A percentile compares a stretch with the other conserved stretches of the same genome.
Evolutionary conservation across 1,140 invertebrate genomes (phyloP).

Genomic region (Ooceraea biroi): DNA sequence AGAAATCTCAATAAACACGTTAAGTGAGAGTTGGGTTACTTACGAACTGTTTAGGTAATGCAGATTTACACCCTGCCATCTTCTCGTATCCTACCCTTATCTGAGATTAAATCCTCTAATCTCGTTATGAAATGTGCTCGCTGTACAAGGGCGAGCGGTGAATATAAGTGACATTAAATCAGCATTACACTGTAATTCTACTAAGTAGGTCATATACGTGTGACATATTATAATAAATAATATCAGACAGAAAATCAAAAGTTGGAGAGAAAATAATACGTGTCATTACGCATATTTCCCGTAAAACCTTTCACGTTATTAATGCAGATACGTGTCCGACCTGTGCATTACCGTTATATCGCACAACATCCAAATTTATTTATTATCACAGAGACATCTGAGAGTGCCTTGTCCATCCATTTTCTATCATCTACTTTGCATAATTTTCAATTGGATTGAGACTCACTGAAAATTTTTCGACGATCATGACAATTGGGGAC

Average conservation of each 20-base stretch:
- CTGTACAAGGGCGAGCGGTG: constrained; percentile 39
- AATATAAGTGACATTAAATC: constrained; percentile 62
- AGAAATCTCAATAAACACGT: constrained; percentile 17
- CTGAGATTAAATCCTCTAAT: constrained; percentile 52
- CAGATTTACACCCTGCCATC: constrained; percentile 36
- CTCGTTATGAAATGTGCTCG: constrained; percentile 50
- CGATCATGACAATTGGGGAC: no score
- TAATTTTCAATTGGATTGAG: neutral
- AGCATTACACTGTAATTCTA: constrained; percentile 17
- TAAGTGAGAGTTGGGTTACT: constrained; percentile 27
- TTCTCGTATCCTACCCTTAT: constrained; percentile 43
- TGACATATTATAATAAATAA: constrained; percentile 32
- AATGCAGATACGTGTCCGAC: no score
- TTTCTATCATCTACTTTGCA: no score
- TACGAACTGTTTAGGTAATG: constrained; percentile 39
- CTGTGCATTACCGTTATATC: no score
- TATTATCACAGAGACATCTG: no score
- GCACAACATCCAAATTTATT: no score
- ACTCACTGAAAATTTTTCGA: neutral
- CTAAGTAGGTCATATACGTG: constrained; percentile 1
- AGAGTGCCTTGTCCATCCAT: no score
- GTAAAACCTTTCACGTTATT: constrained; percentile 4
- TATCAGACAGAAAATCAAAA: neutral
- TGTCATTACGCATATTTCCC: neutral
- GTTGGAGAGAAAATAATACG: constrained; percentile 7